phyloP scores from a whole-genome alignment of 2,888 invertebrate species.

The Luffia ferchaultella region DNA sequence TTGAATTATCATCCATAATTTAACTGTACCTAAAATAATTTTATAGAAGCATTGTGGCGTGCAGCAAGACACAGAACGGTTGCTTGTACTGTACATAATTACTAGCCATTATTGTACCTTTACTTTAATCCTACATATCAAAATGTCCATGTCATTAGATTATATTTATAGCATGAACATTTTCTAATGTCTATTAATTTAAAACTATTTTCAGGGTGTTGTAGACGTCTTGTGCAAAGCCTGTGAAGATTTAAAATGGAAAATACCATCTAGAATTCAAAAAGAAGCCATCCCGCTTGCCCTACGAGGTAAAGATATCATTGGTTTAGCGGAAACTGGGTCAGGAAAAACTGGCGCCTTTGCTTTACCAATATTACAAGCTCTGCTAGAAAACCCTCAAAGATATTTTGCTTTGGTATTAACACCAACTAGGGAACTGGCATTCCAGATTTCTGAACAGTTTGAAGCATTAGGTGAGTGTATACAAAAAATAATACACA shows the following conservation, averaged over 20 bases:
- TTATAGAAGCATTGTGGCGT: no score
- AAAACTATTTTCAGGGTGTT: slow-evolving; percentile 73
- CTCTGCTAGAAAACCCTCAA: slow-evolving; percentile 89
- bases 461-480: slow-evolving; percentile 93
- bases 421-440: slow-evolving; percentile 97
- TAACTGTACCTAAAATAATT: no score
- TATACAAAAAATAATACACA: background rate
- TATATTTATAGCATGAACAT: no score
- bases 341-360: slow-evolving; percentile 99
- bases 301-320: slow-evolving; percentile 79
- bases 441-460: slow-evolving; percentile 98
- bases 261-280: slow-evolving; percentile 93
- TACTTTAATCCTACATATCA: no score
- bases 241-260: slow-evolving; percentile 94
- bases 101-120: no score
- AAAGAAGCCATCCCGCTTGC: slow-evolving; percentile 92
- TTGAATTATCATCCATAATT: no score
- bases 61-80: no score
- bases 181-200: no score
- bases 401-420: slow-evolving; percentile 91
- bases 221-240: slow-evolving; percentile 91
- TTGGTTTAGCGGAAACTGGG: slow-evolving; percentile 79
- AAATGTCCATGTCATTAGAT: no score
- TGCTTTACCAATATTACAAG: slow-evolving; percentile 94
- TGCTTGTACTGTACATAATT: no score